Conservation (phyloP, 1,140 invertebrate species). For the Gonioctena quinquepunctata region DNA sequence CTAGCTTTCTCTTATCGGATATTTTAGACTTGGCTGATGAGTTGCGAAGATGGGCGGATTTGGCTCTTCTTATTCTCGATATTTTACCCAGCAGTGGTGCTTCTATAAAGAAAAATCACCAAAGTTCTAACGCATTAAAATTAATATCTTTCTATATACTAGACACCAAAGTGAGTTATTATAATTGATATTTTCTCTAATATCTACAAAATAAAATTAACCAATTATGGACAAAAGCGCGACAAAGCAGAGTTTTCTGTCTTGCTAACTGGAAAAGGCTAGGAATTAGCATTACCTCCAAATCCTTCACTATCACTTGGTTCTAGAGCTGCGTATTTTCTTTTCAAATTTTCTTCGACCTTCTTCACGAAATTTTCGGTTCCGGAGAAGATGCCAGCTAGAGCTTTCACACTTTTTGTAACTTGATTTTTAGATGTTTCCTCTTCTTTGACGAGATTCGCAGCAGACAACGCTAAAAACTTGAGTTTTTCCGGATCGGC, state of each 20-base stretch:
- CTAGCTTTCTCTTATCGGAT: constrained; percentile 43
- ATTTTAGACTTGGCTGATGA: constrained; percentile 52
- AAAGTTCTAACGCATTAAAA: too few species aligned
- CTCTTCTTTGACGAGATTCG: constrained; percentile 40
- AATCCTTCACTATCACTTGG: constrained; percentile 69
- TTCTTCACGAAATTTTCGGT: constrained; percentile 53
- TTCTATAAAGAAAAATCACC: constrained; percentile 46
- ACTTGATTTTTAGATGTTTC: background rate
- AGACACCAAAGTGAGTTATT: too few species aligned
- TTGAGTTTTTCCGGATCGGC: constrained; percentile 56
- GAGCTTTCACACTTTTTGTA: constrained; percentile 41
- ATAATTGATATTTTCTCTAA: too few species aligned
- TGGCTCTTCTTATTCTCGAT: constrained; percentile 63
- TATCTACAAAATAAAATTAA: too few species aligned
- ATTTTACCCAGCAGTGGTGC: constrained; percentile 63
- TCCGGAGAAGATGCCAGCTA: constrained; percentile 52
- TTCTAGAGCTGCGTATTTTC: constrained; percentile 59
- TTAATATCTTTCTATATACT: too few species aligned
- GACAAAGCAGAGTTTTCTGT: too few species aligned
- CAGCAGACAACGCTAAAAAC: constrained; percentile 58
- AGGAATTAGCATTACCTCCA: too few species aligned
- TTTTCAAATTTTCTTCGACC: constrained; percentile 57
- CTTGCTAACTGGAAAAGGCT: too few species aligned
- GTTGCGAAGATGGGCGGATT: constrained; percentile 59
- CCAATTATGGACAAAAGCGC: too few species aligned